These are phyloP conservation scores for human DNA, from an alignment of 2,113 vertebrate genomes.

Conservation along the genomic window GRCh38 chr2:209579001-209579500, in stretches of 20 bases:
- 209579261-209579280: slow-evolving; percentile 52
- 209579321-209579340: slow-evolving; percentile 79
- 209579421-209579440: slow-evolving; percentile 80
- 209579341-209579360: slow-evolving; percentile 78
- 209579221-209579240: slow-evolving; percentile 33
- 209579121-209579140: background rate
- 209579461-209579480: slow-evolving; percentile 87
- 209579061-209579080: slow-evolving; percentile 10
- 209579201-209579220: slow-evolving; percentile 66
- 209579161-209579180: slow-evolving; percentile 43
- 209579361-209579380: slow-evolving; percentile 81
- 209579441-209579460: slow-evolving; percentile 81
- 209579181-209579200: background rate
- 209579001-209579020: slow-evolving; percentile 43
- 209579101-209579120: background rate
- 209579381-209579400: slow-evolving; percentile 89
- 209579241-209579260: slow-evolving; percentile 38
- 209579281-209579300: slow-evolving; percentile 48
- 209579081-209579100: background rate
- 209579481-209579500: slow-evolving; percentile 84
- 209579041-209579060: background rate
- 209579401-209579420: slow-evolving; percentile 79
- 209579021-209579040: background rate
- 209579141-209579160: slow-evolving; percentile 49
- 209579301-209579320: slow-evolving; percentile 82